Evolutionary conservation across 2,888 invertebrate genomes (phyloP).

Genomic region (Gasteruption jaculator): DNA sequence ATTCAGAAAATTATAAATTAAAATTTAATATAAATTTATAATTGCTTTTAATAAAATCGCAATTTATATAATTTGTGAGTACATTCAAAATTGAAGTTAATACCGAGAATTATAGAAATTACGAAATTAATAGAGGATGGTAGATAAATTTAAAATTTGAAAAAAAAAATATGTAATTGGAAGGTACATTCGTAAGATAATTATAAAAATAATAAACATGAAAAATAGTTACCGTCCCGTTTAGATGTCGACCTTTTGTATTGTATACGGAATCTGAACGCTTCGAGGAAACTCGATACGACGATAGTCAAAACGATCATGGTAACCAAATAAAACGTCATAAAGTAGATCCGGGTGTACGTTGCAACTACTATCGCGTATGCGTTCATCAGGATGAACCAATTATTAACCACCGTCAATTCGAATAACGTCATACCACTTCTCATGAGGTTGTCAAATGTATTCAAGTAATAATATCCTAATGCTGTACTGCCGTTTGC

Average conservation of each 20-base stretch:
- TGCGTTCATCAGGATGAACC: conserved; percentile 90
- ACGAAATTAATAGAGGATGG: too few relatives aligned
- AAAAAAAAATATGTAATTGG: too few relatives aligned
- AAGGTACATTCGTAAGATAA: conserved; percentile 7
- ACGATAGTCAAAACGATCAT: conserved; percentile 90
- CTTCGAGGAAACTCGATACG: conserved; percentile 83
- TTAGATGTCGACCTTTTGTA: conserved; percentile 78
- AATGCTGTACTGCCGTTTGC: conserved; percentile 64
- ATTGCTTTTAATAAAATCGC: neutral
- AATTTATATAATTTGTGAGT: too few relatives aligned
- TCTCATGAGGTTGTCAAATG: conserved; percentile 73
- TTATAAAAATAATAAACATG: conserved; percentile 5
- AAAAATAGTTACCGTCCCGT: conserved; percentile 60
- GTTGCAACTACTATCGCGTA: conserved; percentile 68
- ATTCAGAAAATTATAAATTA: too few relatives aligned
- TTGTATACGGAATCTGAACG: conserved; percentile 83
- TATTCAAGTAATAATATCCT: conserved; percentile 85
- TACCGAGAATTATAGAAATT: too few relatives aligned
- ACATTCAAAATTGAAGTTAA: too few relatives aligned
- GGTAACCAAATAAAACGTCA: conserved; percentile 82
- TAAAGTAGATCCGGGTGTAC: conserved; percentile 79
- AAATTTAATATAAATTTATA: neutral
- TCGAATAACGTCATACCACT: conserved; percentile 83
- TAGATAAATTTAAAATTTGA: too few relatives aligned
- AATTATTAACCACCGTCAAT: conserved; percentile 86